Percentiles rank a stretch among this genome's conserved stretches.
Evolutionary conservation across 2,113 vertebrate species (phyloP).

Genomic region (Plecotus auritus): DNA sequence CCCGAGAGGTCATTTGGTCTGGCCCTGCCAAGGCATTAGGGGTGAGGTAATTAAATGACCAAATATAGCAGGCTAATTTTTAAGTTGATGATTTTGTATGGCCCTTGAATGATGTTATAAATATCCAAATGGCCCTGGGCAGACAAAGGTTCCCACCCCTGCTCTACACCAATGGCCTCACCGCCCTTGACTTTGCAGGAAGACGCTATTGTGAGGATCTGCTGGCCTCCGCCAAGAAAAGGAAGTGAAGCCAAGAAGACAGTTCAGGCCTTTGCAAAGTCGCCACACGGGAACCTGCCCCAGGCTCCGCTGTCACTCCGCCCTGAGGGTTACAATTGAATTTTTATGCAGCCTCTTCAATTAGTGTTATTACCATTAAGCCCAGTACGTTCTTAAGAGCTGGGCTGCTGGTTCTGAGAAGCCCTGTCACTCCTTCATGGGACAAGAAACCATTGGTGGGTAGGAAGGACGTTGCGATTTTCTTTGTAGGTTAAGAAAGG

Average conservation of each 20-base stretch:
- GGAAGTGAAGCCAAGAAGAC: neutral
- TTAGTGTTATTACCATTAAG: neutral
- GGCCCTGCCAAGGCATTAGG: too few species aligned
- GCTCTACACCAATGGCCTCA: rapidly evolving
- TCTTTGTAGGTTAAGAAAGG: neutral
- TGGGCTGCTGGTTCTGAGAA: neutral
- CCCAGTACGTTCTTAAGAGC: neutral
- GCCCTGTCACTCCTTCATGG: neutral
- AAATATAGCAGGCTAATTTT: too few species aligned
- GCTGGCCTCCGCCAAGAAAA: neutral
- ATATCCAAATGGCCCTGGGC: too few species aligned
- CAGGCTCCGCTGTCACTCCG: neutral
- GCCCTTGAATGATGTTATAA: too few species aligned
- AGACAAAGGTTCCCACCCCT: too few species aligned
- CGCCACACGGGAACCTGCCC: neutral
- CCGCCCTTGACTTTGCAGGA: neutral
- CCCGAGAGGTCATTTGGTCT: too few species aligned
- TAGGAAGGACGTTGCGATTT: rapidly evolving
- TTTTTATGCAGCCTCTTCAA: neutral
- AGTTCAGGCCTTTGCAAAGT: neutral
- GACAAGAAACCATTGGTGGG: neutral
- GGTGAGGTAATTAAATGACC: too few species aligned
- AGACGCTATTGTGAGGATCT: neutral
- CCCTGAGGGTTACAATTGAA: neutral
- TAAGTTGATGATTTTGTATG: too few species aligned